phyloP scores from a whole-genome alignment of 1,140 invertebrate species.

The Pygmarrhopalites habei region DNA sequence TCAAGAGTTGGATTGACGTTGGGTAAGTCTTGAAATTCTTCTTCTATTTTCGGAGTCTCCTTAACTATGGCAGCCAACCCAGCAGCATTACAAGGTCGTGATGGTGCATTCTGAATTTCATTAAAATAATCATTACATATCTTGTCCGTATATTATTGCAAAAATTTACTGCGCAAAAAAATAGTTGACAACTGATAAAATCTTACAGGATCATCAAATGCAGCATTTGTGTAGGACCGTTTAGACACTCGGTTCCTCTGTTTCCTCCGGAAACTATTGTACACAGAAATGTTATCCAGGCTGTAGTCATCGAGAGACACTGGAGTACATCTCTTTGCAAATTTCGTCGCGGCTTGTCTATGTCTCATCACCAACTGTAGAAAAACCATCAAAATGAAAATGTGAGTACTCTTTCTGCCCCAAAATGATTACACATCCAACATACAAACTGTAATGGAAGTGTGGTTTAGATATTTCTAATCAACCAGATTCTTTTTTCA shows the following conservation, averaged over 20 bases:
- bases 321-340: slow-evolving; percentile 75
- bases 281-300: slow-evolving; percentile 77
- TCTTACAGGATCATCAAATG: slow-evolving; percentile 80
- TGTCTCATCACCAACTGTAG: slow-evolving; percentile 60
- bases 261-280: slow-evolving; percentile 58
- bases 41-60: slow-evolving; percentile 57
- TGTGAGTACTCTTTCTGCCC: not conserved
- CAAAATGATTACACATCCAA: not conserved
- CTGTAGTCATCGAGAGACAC: slow-evolving; percentile 81
- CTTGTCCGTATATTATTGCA: too few relatives aligned
- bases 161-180: too few relatives aligned
- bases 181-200: not conserved
- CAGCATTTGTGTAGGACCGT: slow-evolving; percentile 79
- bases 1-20: slow-evolving; percentile 65
- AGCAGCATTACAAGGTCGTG: slow-evolving; percentile 64
- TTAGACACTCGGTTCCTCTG: slow-evolving; percentile 61
- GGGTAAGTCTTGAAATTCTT: slow-evolving; percentile 71
- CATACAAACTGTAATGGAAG: too few relatives aligned
- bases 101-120: slow-evolving; percentile 55
- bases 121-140: too few relatives aligned
- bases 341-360: slow-evolving; percentile 58
- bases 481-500: too few relatives aligned
- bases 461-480: too few relatives aligned
- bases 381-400: slow-evolving; percentile 7
- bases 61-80: slow-evolving; percentile 66